Evolutionary conservation across 2,888 invertebrate genomes (phyloP).

Genomic region (Tipula helvola): DNA sequence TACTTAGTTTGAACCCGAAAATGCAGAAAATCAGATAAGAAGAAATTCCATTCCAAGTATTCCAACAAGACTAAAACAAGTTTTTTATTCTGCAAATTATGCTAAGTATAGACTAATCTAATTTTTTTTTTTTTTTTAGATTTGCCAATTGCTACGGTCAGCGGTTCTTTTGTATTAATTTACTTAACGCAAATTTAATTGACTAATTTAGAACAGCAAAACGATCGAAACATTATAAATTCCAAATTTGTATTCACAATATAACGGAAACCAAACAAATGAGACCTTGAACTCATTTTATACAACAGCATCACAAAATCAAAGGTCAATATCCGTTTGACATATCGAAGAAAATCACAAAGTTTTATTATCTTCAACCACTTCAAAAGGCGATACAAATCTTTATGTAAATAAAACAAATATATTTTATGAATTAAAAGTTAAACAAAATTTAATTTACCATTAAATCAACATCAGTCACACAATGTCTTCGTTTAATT

Average conservation of each 20-base stretch:
- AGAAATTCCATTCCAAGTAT: too few relatives aligned
- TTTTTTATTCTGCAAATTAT: too few relatives aligned
- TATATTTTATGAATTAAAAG: background rate
- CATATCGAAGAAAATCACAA: background rate
- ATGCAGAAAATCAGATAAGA: too few relatives aligned
- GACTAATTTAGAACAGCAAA: background rate
- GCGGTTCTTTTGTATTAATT: too few relatives aligned
- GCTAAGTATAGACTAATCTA: too few relatives aligned
- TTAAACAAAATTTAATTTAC: background rate
- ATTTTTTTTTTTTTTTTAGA: too few relatives aligned
- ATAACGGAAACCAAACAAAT: background rate
- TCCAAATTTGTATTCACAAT: background rate
- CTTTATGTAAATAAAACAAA: background rate
- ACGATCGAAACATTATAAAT: background rate
- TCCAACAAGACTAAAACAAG: too few relatives aligned
- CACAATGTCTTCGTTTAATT: background rate
- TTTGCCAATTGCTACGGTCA: too few relatives aligned
- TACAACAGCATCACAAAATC: background rate
- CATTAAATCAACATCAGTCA: background rate
- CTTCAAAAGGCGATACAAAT: background rate
- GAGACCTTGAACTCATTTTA: background rate
- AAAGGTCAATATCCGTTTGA: background rate
- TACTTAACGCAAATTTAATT: too few relatives aligned
- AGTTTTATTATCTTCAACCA: background rate
- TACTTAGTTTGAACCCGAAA: too few relatives aligned